Conservation (phyloP, 2,797 vertebrate genomes). For the Falco berigora region DNA sequence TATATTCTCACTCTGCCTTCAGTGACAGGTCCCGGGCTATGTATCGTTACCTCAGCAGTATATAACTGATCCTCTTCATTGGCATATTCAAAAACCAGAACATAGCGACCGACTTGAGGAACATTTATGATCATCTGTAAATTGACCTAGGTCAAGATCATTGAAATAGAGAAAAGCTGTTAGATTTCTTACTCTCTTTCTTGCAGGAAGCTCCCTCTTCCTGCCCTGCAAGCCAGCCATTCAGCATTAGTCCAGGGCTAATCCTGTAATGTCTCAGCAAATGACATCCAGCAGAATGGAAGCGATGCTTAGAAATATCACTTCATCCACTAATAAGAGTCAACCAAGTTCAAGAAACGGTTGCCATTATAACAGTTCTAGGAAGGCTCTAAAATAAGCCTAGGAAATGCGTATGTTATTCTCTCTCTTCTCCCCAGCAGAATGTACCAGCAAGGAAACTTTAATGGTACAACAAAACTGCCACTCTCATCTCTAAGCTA, state of each 20-base stretch:
- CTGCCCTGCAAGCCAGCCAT: not conserved
- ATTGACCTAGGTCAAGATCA: conserved; percentile 73
- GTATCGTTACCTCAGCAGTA: conserved; percentile 73
- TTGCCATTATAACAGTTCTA: not conserved
- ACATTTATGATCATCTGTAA: conserved; percentile 78
- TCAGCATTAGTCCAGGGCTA: not conserved
- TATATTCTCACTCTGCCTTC: conserved; percentile 81
- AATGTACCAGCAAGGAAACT: not conserved
- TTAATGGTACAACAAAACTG: not conserved
- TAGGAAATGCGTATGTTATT: not conserved
- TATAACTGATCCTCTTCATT: conserved; percentile 74
- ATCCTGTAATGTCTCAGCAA: not conserved
- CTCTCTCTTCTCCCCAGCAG: not conserved
- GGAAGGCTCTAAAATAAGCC: not conserved
- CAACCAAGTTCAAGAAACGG: not conserved
- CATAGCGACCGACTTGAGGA: conserved; percentile 76
- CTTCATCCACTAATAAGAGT: not conserved
- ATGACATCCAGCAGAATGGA: not conserved
- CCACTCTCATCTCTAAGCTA: not conserved
- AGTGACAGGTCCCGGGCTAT: conserved; percentile 57
- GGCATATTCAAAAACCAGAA: conserved; percentile 84
- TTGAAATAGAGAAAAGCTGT: not conserved
- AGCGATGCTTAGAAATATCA: not conserved
- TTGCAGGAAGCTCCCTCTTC: not conserved
- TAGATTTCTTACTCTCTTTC: not conserved